phyloP scores from a whole-genome alignment of 2,113 vertebrate genomes.

The Cranoglanis bouderius region DNA sequence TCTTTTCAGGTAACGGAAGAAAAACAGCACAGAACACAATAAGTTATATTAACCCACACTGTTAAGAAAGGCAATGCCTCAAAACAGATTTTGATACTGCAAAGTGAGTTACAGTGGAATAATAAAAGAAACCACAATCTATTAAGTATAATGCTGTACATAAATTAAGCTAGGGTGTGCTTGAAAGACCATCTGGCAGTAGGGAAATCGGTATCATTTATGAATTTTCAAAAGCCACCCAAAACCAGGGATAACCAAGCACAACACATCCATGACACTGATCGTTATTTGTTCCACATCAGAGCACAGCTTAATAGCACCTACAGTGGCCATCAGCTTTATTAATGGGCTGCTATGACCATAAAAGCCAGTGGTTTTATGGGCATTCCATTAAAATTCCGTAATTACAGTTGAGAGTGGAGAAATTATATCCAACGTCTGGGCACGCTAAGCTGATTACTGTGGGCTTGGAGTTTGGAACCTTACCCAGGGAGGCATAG shows the following conservation, averaged over 20 bases:
- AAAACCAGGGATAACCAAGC: slow-evolving; percentile 13
- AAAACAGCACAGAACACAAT: background rate
- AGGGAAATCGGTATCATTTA: background rate
- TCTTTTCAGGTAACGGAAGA: background rate
- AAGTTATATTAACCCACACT: background rate
- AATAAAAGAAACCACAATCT: background rate
- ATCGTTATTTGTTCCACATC: slow-evolving; percentile 60
- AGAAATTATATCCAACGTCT: background rate
- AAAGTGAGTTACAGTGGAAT: background rate
- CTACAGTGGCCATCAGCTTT: slow-evolving; percentile 40
- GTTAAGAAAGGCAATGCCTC: background rate
- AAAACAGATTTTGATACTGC: background rate
- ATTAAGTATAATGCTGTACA: background rate
- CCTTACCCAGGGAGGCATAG: slow-evolving; percentile 95
- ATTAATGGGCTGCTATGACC: slow-evolving; percentile 57
- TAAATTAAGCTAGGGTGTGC: background rate
- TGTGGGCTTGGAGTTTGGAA: background rate
- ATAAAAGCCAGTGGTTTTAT: slow-evolving; percentile 65
- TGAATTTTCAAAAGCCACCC: background rate
- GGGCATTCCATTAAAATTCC: slow-evolving; percentile 42
- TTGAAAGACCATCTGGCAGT: background rate
- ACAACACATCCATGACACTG: background rate
- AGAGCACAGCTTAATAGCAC: slow-evolving; percentile 64
- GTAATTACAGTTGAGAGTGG: slow-evolving; percentile 42
- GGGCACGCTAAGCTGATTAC: background rate